phyloP scores from a whole-genome alignment of 2,797 vertebrate genomes.

The Peromyscus attwateri region DNA sequence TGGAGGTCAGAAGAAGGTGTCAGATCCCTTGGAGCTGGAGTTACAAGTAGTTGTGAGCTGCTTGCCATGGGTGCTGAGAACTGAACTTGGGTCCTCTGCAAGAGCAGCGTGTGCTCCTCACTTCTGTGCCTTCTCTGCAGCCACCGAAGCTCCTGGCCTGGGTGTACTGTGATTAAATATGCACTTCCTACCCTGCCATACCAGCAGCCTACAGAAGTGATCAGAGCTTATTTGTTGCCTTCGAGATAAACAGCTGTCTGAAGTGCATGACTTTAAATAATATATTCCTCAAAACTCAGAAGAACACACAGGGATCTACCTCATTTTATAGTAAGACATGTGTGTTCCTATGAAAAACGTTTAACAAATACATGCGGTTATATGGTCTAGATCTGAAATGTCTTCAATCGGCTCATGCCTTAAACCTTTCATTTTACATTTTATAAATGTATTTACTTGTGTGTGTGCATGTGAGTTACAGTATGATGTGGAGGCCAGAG shows the following conservation, averaged over 20 bases:
- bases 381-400: background rate
- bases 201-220: background rate
- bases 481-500: background rate
- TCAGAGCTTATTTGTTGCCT: background rate
- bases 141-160: background rate
- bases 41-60: background rate
- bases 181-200: no score
- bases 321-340: constrained; percentile 22
- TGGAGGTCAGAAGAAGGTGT: background rate
- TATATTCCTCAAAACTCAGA: background rate
- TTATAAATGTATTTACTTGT: background rate
- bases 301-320: background rate
- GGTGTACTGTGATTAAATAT: background rate
- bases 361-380: background rate
- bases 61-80: background rate
- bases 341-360: background rate
- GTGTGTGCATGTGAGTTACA: background rate
- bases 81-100: background rate
- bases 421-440: background rate
- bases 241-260: background rate
- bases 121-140: background rate
- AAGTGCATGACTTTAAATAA: background rate
- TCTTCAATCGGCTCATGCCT: background rate
- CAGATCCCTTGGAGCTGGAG: background rate
- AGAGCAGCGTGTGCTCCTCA: background rate